phyloP scores from a whole-genome alignment of 2,888 invertebrate genomes.

The Apodemia hepburni region DNA sequence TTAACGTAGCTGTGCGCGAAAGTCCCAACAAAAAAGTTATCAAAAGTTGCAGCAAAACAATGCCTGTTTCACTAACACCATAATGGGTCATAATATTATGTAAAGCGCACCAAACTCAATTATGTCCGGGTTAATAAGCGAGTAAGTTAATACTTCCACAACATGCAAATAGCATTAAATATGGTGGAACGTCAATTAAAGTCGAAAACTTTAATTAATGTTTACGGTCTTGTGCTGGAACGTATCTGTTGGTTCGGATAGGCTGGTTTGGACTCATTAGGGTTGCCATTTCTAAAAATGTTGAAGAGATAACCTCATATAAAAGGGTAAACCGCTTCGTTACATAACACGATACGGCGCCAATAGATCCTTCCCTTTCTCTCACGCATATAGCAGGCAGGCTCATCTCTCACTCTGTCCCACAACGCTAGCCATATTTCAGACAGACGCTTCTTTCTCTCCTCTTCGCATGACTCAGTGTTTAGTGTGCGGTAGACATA shows the following conservation, averaged over 20 bases:
- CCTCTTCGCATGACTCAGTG: too few relatives aligned
- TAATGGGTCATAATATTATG: constrained; percentile 34
- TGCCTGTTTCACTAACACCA: constrained; percentile 2
- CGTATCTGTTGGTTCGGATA: constrained; percentile 27
- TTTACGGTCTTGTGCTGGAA: constrained; percentile 58
- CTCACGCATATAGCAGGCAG: too few relatives aligned
- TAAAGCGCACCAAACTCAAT: constrained; percentile 52
- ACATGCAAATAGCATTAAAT: constrained; percentile 67
- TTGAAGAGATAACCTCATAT: too few relatives aligned
- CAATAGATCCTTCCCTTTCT: too few relatives aligned
- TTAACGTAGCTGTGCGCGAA: not conserved
- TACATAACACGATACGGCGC: too few relatives aligned
- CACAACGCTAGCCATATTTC: too few relatives aligned
- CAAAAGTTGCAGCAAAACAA: constrained; percentile 1
- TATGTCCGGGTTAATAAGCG: constrained; percentile 46
- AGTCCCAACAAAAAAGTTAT: not conserved
- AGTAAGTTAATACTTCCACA: constrained; percentile 51
- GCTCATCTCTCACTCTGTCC: too few relatives aligned
- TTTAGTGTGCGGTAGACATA: too few relatives aligned
- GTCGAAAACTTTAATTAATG: constrained; percentile 67
- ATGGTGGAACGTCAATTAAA: constrained; percentile 58
- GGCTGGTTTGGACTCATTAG: not conserved
- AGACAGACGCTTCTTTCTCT: too few relatives aligned
- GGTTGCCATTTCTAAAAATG: not conserved
- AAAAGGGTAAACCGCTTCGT: too few relatives aligned